Base-by-base conservation (phyloP, 2,797 vertebrate genomes). In the Fundulus diaphanus region DNA sequence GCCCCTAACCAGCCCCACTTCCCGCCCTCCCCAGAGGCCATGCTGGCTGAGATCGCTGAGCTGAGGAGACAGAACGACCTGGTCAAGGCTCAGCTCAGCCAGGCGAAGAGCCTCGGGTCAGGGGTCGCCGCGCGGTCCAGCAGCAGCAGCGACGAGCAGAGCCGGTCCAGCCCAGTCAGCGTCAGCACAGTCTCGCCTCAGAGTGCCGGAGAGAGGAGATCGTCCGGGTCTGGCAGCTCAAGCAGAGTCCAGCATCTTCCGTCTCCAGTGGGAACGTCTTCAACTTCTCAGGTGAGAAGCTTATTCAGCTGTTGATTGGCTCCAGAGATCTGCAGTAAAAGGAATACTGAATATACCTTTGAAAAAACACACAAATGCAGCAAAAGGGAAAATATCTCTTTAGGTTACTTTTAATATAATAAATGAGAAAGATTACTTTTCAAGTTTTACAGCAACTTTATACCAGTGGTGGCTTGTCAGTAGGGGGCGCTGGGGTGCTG, bases 61-160 rank as follows among this genome's bases (percentile, higher is more conserved):
- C 86, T 97, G 59, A 95, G 92, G 2, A 72, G 80, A 51, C 96
- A 97, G 89, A 98, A 97, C 18, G 89, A 96, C 5, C 81, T 92
- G 33, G 95, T 97, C 57, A 95, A 88, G 90, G 88, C 94, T 68
- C 96, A 96, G 70, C 92, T 97, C 29, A 94, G 40, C 82, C 95
- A 90, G 80, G 91, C 90, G 46, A 77, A 71, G 49, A 67, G 33
- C 54, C 72, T 79, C 0, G 9, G 78, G 16, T 86, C 87, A 22
- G 77, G 35, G 49, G 48, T 27, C 11, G 24, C 42, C 13, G 79
- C 33, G 7, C 81, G 69, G 0, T 18, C 82, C 1, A 15, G 49
- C 44, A 54, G 78, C 13, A 69, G 44, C 9, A 68, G 49, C 70
- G 56, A 13, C 0, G 80, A 79, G 81, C 74, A 46, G 69, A 79